phyloP scores from a whole-genome alignment of 1,140 invertebrate genomes.

The Hestina assimilis region DNA sequence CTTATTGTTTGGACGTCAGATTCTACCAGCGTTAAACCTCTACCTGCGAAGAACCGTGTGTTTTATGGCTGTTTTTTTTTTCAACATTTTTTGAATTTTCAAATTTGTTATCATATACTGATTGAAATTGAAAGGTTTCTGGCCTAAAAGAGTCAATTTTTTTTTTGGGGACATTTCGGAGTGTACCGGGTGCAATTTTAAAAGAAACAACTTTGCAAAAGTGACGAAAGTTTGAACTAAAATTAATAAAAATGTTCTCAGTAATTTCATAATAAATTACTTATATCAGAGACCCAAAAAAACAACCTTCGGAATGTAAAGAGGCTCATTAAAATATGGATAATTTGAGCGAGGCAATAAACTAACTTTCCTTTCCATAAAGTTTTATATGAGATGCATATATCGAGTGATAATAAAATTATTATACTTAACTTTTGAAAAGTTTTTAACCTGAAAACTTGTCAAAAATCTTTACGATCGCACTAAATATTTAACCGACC shows the following conservation, averaged over 20 bases:
- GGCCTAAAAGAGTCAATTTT: too few relatives aligned
- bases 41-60: too few relatives aligned
- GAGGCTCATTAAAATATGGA: constrained; percentile 8
- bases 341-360: constrained; percentile 24
- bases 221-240: neutral
- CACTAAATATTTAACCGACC: too few relatives aligned
- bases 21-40: too few relatives aligned
- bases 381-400: constrained; percentile 14
- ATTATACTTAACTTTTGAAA: constrained; percentile 6
- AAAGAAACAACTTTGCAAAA: too few relatives aligned
- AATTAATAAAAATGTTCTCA: neutral
- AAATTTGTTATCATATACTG: too few relatives aligned
- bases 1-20: too few relatives aligned
- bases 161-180: too few relatives aligned
- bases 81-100: too few relatives aligned
- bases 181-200: too few relatives aligned
- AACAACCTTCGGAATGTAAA: constrained; percentile 2
- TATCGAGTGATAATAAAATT: constrained; percentile 13
- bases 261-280: neutral
- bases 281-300: constrained; percentile 3
- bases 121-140: too few relatives aligned
- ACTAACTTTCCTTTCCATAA: constrained; percentile 29
- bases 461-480: constrained; percentile 2
- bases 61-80: too few relatives aligned
- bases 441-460: constrained; percentile 11